Conservation (phyloP, 2,113 vertebrate genomes). For the Triplophysa tibetana region DNA sequence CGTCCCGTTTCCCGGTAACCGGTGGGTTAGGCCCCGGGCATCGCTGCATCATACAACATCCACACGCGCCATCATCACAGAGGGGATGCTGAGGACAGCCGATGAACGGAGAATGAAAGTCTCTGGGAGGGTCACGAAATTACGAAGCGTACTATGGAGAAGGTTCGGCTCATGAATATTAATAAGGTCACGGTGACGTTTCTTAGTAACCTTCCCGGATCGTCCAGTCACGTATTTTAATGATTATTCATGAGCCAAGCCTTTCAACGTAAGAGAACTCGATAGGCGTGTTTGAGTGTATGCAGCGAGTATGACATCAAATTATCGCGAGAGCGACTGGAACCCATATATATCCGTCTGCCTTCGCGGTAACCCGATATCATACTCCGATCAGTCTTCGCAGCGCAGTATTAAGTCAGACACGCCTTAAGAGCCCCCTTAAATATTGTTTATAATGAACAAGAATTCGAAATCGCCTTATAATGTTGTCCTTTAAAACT, state of each 20-base stretch:
- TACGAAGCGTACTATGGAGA: slow-evolving; percentile 7
- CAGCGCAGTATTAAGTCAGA: no score
- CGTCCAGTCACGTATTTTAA: background rate
- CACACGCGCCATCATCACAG: slow-evolving; percentile 44
- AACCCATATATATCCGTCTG: no score
- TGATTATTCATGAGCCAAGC: slow-evolving; percentile 17
- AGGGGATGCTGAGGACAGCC: slow-evolving; percentile 48
- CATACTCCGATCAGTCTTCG: no score
- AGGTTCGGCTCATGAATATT: slow-evolving; percentile 14
- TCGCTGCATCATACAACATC: slow-evolving; percentile 38
- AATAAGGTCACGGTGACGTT: slow-evolving; percentile 13
- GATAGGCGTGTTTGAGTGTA: no score
- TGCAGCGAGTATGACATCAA: no score
- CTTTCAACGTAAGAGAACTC: background rate
- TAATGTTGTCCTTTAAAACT: no score
- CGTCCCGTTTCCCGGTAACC: slow-evolving; percentile 9
- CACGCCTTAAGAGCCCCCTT: no score
- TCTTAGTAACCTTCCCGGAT: background rate
- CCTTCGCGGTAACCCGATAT: no score
- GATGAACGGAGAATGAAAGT: slow-evolving; percentile 26
- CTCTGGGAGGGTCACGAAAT: slow-evolving; percentile 35
- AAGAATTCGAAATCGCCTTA: no score
- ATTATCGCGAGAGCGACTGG: no score
- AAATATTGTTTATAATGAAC: no score
- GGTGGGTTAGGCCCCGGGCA: slow-evolving; percentile 41